Conservation (phyloP, 2,888 invertebrate genomes). For the Acleris holmiana region DNA sequence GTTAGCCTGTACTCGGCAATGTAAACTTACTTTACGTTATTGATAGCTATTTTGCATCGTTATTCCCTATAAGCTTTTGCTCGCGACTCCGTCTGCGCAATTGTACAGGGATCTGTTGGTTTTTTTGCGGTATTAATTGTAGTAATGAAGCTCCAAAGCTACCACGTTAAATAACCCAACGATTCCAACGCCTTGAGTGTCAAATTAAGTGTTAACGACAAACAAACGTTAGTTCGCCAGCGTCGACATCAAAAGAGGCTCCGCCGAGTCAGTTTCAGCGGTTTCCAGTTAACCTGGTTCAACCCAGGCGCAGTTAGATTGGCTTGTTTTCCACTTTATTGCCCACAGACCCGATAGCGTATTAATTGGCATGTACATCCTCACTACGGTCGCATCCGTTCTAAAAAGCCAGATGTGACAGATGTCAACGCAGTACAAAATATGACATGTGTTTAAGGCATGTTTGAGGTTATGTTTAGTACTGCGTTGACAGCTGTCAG, state of each 20-base stretch:
- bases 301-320: conserved; percentile 42
- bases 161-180: not conserved
- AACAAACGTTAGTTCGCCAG: conserved; percentile 1
- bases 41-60: not conserved
- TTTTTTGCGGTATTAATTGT: too few relatives aligned
- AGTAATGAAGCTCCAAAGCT: too few relatives aligned
- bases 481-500: too few relatives aligned
- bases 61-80: not conserved
- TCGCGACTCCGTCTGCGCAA: too few relatives aligned
- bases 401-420: too few relatives aligned
- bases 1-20: conserved; percentile 25
- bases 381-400: too few relatives aligned
- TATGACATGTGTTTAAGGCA: too few relatives aligned
- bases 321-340: conserved; percentile 49
- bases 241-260: conserved; percentile 23
- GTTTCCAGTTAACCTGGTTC: conserved; percentile 55
- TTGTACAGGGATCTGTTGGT: too few relatives aligned
- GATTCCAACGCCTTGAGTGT: conserved; percentile 8
- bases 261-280: conserved; percentile 10
- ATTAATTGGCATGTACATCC: too few relatives aligned
- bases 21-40: conserved; percentile 22
- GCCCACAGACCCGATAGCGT: conserved; percentile 17
- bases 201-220: conserved; percentile 24
- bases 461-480: too few relatives aligned
- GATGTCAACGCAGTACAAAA: too few relatives aligned